Evolutionary conservation across 2,113 vertebrate genomes (phyloP).

Genomic region (Laticauda colubrina): DNA sequence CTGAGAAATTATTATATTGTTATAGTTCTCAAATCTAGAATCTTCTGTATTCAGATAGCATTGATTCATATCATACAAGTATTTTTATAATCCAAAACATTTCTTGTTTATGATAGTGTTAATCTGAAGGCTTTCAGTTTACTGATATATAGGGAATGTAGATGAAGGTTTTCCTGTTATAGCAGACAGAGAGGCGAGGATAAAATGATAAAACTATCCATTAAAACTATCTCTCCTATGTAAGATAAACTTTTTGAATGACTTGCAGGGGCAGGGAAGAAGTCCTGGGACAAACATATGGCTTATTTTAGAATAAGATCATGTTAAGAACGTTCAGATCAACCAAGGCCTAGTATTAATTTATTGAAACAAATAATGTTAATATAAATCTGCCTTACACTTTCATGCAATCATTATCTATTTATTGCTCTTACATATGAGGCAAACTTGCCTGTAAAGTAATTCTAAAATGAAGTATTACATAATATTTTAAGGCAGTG

Average conservation of each 20-base stretch:
- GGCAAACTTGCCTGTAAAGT: background rate
- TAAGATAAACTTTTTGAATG: background rate
- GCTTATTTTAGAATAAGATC: background rate
- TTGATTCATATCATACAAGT: background rate
- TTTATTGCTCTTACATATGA: background rate
- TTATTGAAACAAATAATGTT: background rate
- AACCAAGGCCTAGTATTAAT: background rate
- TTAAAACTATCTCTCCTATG: background rate
- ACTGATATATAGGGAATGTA: background rate
- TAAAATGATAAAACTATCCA: background rate
- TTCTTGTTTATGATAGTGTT: background rate
- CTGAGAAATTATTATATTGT: background rate
- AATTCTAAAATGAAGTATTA: background rate
- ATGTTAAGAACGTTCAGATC: background rate
- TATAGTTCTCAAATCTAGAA: background rate
- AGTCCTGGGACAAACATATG: background rate
- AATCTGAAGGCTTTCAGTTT: background rate
- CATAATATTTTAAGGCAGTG: background rate
- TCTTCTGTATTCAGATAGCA: background rate
- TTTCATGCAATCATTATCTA: background rate
- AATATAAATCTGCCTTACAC: background rate
- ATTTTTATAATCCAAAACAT: background rate
- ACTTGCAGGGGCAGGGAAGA: background rate
- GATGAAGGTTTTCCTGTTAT: background rate
- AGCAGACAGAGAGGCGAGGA: background rate